Base-by-base conservation (phyloP, 2,797 vertebrate species). In the Podarcis siculus region DNA sequence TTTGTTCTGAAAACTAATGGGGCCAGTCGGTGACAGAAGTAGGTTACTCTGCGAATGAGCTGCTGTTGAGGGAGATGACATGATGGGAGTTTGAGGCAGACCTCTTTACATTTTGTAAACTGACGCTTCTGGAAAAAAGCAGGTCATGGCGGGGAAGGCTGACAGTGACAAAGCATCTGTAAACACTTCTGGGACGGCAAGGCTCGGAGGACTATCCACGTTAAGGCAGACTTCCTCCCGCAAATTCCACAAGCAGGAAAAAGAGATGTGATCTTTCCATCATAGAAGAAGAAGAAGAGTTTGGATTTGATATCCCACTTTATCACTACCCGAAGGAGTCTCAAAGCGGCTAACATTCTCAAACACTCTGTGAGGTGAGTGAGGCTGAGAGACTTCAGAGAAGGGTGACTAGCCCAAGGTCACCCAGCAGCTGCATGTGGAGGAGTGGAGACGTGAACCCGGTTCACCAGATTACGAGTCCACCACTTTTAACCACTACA, bases 81-180 rank as follows among this genome's bases (percentile, higher is more conserved):
- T 12, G 77, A 64, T 89, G 66, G 66, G 83, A 83, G 91, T 93
- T 94, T 79, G 90, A 91, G 93, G 67, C 42, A 30, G 72, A 2
- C 49, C 89, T 87, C 87, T 93, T 92, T 76, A 12, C 90, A 61
- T 93, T 90, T 94, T 89, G 72, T 86, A 76, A 93, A 90, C 83
- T 76, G 86, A 17, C 58, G 88, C 83, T 79, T 87, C 87, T 32
- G 4, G 32, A 30, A 80, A 58, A 95, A 96, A 96, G 97, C 95
- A 89, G 89, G 75, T 82, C 90, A 72, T 89, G 69, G 86, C 94
- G 96, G 95, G 92, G 94, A 93, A 95, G 94, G 92, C n/a, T 96
- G 95, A 97, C 97, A 96, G 95, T 98, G 97, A 97, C 97, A 95
- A 96, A 98, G 97, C 97, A 96, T 95, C 91, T 96, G 96, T 97